Evolutionary conservation across 2,888 invertebrate species (phyloP).

Genomic region (Ctena decussata): DNA sequence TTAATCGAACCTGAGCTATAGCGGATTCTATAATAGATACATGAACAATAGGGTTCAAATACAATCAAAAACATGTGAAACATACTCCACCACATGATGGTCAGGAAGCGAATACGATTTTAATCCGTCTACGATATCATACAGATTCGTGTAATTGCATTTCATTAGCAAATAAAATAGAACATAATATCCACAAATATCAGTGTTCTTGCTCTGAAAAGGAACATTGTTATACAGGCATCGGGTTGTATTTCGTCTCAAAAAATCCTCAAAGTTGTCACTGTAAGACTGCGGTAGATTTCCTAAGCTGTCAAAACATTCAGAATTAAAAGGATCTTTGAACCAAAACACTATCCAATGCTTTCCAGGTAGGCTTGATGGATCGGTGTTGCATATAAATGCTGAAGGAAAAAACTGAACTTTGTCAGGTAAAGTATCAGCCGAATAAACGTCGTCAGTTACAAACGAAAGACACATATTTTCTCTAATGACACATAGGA

Average conservation of each 20-base stretch:
- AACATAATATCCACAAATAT: conserved; percentile 17
- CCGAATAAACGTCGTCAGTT: neutral
- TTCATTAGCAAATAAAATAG: conserved; percentile 30
- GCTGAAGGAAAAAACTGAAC: conserved; percentile 8
- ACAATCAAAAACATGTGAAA: too few species aligned
- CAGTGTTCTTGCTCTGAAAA: neutral
- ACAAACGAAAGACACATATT: neutral
- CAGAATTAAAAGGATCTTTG: neutral
- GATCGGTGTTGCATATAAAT: conserved; percentile 30
- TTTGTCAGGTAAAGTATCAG: neutral
- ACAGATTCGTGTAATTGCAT: neutral
- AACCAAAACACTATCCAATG: conserved; percentile 28
- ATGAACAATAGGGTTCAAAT: too few species aligned
- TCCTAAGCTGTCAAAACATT: conserved; percentile 34
- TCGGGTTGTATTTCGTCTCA: conserved; percentile 3
- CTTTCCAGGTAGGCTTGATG: conserved; percentile 2
- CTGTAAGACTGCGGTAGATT: conserved; percentile 15
- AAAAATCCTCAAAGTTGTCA: neutral
- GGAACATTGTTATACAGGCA: neutral
- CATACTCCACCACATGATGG: too few species aligned
- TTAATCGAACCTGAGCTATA: too few species aligned
- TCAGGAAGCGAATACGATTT: neutral
- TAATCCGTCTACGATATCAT: neutral
- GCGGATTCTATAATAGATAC: too few species aligned
- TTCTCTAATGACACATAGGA: conserved; percentile 9